phyloP scores from a whole-genome alignment of 2,797 vertebrate species.

The Brachyrhaphis roseni region DNA sequence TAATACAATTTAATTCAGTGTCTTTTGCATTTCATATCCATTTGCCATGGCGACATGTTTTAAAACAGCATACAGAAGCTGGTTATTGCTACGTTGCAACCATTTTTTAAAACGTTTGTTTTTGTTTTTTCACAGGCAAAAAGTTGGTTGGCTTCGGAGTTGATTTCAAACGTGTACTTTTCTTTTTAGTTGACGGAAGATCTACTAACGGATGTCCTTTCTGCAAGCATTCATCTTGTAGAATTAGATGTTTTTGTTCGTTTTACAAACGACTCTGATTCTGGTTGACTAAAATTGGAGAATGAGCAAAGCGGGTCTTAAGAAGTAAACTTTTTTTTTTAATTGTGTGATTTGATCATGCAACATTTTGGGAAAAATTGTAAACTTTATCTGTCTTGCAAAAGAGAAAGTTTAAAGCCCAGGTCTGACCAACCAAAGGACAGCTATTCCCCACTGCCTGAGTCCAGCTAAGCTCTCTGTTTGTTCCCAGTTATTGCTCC shows the following conservation, averaged over 20 bases:
- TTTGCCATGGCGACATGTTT: slow-evolving; percentile 55
- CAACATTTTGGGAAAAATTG: background rate
- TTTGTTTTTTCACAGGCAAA: slow-evolving; percentile 17
- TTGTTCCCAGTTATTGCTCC: background rate
- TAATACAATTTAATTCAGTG: slow-evolving; percentile 59
- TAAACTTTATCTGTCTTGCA: background rate
- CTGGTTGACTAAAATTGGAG: slow-evolving; percentile 36
- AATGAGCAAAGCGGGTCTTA: slow-evolving; percentile 18
- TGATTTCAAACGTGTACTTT: background rate
- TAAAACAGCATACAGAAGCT: slow-evolving; percentile 48
- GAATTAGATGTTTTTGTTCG: slow-evolving; percentile 69
- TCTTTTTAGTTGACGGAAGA: slow-evolving; percentile 49
- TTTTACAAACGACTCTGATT: slow-evolving; percentile 54
- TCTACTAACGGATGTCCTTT: slow-evolving; percentile 65
- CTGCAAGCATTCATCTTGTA: slow-evolving; percentile 72
- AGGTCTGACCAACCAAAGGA: background rate
- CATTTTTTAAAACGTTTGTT: slow-evolving; percentile 44
- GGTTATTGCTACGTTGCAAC: slow-evolving; percentile 66
- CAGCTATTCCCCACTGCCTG: background rate
- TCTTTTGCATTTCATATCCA: slow-evolving; percentile 47
- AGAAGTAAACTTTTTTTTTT: background rate
- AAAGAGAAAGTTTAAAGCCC: background rate
- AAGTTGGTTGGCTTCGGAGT: background rate
- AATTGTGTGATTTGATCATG: background rate
- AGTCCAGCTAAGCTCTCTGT: background rate